Evolutionary conservation across 2,113 vertebrate species (phyloP), one percentile per base, ranked within the genome.

Genomic region (Smithornis capensis): DNA sequence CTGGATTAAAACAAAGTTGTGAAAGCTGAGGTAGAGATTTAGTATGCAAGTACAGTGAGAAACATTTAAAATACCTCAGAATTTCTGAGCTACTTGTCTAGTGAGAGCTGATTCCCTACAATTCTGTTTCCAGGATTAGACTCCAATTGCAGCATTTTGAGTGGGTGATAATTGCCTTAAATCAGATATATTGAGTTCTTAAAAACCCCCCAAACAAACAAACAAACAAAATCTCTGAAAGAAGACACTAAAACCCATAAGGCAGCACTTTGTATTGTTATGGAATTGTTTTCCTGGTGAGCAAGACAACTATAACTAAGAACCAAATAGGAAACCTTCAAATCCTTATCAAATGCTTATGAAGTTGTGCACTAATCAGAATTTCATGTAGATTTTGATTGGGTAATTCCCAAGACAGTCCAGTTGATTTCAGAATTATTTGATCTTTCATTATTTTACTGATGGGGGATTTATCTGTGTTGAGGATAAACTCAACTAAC

Each of bases 401-500:
- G 24, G 5, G 15, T 75, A 22, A 10, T 82, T 94, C 74, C 45
- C 31, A 49, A 52, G 67, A 8, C 56, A 53, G 28, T 75, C 62
- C 65, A 27, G n/a, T 59, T 94, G 42, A 56, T 84, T 63, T 87
- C 44, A 33, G 7, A 50, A 7, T 53, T 90, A 16, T 59, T 57
- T 89, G 74, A 78, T 38, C 35, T 75, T 71, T 47, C 9, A 5
- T 89, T 87, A 28, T 45, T 83, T 90, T 49, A 62, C 49, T 63
- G 55, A 44, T 40, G 37, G 29, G 33, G 73, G 64, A 73, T 33
- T 83, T 77, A 9, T 63, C 40, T 73, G 15, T 7, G 8, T 38
- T 87, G 69, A 47, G 81, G 77, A n/a, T n/a, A n/a, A n/a, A n/a
- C n/a, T n/a, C n/a, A 75, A 71, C 89, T 95, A 82, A 62, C 38